Base-by-base conservation (phyloP, 2,797 vertebrate genomes). In the Xenopus petersii region DNA sequence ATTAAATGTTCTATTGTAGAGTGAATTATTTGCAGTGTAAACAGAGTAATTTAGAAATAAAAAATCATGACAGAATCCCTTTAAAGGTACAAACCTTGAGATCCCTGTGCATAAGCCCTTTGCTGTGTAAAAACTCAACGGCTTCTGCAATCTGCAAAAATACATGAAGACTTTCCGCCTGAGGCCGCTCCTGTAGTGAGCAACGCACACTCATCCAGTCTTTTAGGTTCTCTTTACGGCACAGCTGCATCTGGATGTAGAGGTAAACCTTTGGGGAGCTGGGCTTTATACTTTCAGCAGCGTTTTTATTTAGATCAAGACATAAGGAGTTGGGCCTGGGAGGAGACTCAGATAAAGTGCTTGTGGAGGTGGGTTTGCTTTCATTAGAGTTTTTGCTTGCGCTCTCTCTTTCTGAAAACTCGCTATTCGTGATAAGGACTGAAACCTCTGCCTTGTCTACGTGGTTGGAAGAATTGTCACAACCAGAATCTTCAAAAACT, bases 231-330 rank as follows among this genome's bases (percentile, higher is more conserved):
- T 99, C 98, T 76, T 99, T 99, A 64, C 96, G 82, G 84, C 98
- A 99, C 62, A 99, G 93, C 86, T 99, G 98, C 98, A 99, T 99
- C 88, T 99, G 98, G 81, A 99, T 99, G 86, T 99, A 99, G 77
- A 99, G 91, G 80, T 98, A 98, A 51, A 99, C 96, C 86, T 98
- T 98, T 0, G 97, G 98, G 0, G 95, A 96, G 62, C 92, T 91
- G 75, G 90, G 90, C 56, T 92, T 91, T 21, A 89, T 84, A n/a
- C 94, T 90, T 54, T 89, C 91, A 4, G 79, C 12, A 8, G 84
- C 82, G 55, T 93, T 92, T 76, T 87, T 88, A 65, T 87, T 86
- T 72, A 93, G 83, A 72, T 93, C 93, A 85, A 98, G 84, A 68
- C 90, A 92, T 55, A 99, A 91, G 7, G 94, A 93, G 56, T 94